Evolutionary conservation across 2,113 vertebrate genomes (phyloP).

Genomic region (Burhinus oedicnemus): DNA sequence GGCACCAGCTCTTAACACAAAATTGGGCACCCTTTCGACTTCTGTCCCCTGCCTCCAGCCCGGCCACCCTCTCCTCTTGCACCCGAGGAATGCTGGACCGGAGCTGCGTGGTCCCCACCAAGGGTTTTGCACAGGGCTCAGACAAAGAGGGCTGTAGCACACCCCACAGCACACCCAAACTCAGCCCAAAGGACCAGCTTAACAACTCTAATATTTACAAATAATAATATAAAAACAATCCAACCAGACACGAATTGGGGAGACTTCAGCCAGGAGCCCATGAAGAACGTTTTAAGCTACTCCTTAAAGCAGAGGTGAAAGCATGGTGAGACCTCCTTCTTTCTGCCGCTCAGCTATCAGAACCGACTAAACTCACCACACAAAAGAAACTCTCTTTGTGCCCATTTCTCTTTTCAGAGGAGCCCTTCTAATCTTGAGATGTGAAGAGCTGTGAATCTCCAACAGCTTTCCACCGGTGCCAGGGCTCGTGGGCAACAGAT

Average conservation of each 20-base stretch:
- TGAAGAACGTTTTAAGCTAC: not conserved
- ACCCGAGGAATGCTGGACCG: not conserved
- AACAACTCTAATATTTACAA: not conserved
- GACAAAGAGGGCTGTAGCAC: not conserved
- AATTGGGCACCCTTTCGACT: not conserved
- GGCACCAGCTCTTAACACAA: not conserved
- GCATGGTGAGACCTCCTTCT: not conserved
- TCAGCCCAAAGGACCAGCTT: not conserved
- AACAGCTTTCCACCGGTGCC: not conserved
- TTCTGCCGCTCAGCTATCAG: not conserved
- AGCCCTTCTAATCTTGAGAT: not conserved
- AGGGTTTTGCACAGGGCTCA: not conserved
- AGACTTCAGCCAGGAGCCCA: accelerated
- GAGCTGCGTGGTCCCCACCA: accelerated
- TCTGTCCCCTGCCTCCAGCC: not conserved
- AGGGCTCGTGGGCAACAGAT: conserved; percentile 1
- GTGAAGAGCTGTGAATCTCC: not conserved
- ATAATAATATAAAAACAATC: not conserved
- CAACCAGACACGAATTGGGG: not conserved
- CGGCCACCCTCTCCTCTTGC: not conserved
- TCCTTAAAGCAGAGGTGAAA: not conserved
- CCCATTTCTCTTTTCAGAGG: not conserved
- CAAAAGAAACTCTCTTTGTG: not conserved
- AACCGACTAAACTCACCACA: not conserved
- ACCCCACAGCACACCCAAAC: not conserved